These are phyloP conservation scores for Scaptomyza polygonia DNA, from an alignment of 2,888 invertebrate species.

Conservation along the genomic window DNA sequence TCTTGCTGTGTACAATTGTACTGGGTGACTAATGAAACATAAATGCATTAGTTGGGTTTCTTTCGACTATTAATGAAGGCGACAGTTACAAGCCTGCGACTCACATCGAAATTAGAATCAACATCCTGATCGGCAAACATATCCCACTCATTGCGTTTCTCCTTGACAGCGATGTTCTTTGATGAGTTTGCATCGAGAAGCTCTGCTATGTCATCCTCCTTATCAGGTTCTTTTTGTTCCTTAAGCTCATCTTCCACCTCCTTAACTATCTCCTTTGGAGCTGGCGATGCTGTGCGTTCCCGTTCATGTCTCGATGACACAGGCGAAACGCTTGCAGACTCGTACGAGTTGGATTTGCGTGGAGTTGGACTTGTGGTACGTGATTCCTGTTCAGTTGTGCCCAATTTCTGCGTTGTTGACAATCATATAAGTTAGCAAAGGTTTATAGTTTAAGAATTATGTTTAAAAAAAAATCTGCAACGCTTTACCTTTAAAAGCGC, in stretches of 20 bases:
- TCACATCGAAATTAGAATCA: slow-evolving; percentile 89
- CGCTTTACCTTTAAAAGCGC: slow-evolving; percentile 91
- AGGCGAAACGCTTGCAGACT: slow-evolving; percentile 62
- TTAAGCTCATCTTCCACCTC: slow-evolving; percentile 8
- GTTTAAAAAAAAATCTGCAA: neutral
- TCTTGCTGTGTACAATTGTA: slow-evolving; percentile 85
- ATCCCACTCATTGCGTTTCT: slow-evolving; percentile 90
- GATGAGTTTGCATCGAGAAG: slow-evolving; percentile 17
- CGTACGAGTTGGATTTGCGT: slow-evolving; percentile 59
- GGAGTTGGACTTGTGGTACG: slow-evolving; percentile 53
- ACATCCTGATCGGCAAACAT: slow-evolving; percentile 97
- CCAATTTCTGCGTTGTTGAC: slow-evolving; percentile 65
- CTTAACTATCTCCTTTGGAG: slow-evolving; percentile 16
- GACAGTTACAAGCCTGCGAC: slow-evolving; percentile 82
- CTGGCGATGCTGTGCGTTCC: slow-evolving; percentile 50
- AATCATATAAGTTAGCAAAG: neutral
- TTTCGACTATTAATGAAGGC: neutral
- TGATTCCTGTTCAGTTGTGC: slow-evolving; percentile 47
- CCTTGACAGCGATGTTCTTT: slow-evolving; percentile 59
- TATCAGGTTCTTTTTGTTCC: slow-evolving; percentile 15
- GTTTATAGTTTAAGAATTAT: neutral
- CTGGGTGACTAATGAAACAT: slow-evolving; percentile 87
- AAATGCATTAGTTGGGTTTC: neutral
- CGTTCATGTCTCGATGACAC: slow-evolving; percentile 43
- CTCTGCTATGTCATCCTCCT: slow-evolving; percentile 19